Evolutionary conservation across 1,140 invertebrate genomes (phyloP).

Genomic region (Papilio dardanus): DNA sequence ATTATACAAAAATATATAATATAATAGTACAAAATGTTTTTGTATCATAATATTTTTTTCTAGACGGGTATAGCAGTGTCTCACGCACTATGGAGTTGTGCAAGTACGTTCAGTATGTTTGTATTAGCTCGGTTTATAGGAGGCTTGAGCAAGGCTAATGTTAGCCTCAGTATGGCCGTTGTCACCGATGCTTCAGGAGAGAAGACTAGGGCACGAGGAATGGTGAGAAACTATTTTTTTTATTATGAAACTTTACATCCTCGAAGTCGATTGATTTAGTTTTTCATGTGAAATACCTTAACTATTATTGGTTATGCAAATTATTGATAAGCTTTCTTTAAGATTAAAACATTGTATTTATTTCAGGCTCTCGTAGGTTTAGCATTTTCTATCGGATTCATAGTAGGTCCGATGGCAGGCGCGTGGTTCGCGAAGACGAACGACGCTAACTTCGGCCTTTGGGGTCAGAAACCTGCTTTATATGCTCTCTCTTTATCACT

Average conservation of each 20-base stretch:
- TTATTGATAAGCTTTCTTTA: no score
- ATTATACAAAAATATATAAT: not conserved
- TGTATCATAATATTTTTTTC: slow-evolving; percentile 56
- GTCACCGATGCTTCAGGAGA: slow-evolving; percentile 95
- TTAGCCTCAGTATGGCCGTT: slow-evolving; percentile 97
- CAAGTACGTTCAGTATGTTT: slow-evolving; percentile 95
- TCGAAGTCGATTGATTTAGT: no score
- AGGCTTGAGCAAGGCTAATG: slow-evolving; percentile 98
- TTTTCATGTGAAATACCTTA: no score
- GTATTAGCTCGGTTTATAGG: slow-evolving; percentile 96
- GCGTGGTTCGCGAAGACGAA: slow-evolving; percentile 92
- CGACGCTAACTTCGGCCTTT: slow-evolving; percentile 75
- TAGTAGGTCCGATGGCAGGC: slow-evolving; percentile 97
- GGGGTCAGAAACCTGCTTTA: slow-evolving; percentile 93
- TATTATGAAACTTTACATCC: no score
- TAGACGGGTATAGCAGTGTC: slow-evolving; percentile 92
- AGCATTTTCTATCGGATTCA: slow-evolving; percentile 98
- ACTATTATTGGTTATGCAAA: no score
- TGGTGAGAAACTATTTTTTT: no score
- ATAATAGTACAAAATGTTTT: not conserved
- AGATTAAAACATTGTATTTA: slow-evolving; percentile 43
- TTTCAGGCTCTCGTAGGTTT: slow-evolving; percentile 96
- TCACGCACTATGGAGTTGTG: slow-evolving; percentile 94
- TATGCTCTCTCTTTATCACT: slow-evolving; percentile 92
- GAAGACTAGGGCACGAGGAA: slow-evolving; percentile 93